phyloP scores from a whole-genome alignment of 2,113 vertebrate genomes.

The Petaurus breviceps region DNA sequence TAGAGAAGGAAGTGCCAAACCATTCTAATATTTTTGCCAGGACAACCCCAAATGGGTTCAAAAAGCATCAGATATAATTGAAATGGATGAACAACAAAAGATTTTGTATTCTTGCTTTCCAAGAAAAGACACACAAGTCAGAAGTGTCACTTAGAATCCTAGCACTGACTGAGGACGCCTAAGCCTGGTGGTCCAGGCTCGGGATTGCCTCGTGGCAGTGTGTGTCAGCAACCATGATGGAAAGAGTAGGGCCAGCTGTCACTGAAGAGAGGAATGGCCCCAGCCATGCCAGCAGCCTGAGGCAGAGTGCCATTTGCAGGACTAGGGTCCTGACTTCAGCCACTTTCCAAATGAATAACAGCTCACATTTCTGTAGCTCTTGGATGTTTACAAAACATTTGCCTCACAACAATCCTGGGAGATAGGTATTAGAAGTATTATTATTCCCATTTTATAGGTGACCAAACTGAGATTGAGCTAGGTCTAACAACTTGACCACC shows the following conservation, averaged over 20 bases:
- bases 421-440: neutral
- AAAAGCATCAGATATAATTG: neutral
- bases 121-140: neutral
- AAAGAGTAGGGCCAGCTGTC: neutral
- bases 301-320: neutral
- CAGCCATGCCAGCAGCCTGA: too few species aligned
- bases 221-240: neutral
- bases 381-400: neutral
- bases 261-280: neutral
- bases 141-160: neutral
- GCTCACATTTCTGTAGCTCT: neutral
- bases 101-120: neutral
- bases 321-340: too few species aligned
- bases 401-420: neutral
- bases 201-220: neutral
- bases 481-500: neutral
- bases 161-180: neutral
- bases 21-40: neutral
- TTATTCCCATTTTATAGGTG: neutral
- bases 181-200: neutral
- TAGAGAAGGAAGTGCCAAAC: neutral
- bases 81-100: too few species aligned
- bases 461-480: neutral
- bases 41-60: neutral
- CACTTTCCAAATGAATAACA: neutral